Conservation (phyloP, 2,888 invertebrate genomes). For the Sipha maydis region DNA sequence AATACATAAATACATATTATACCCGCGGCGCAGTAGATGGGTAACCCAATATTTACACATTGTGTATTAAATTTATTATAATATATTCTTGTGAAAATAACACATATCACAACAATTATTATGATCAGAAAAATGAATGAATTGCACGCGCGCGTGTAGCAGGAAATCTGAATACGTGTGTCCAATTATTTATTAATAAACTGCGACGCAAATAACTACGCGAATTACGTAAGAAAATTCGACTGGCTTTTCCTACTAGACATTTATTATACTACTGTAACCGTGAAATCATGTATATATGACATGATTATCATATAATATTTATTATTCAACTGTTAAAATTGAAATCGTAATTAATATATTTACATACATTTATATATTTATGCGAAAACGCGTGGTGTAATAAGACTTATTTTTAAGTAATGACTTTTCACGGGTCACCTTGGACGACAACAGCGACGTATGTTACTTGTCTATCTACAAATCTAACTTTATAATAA, state of each 20-base stretch:
- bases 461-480: not conserved
- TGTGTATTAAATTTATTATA: not conserved
- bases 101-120: not conserved
- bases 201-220: not conserved
- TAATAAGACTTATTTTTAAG: not conserved
- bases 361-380: not conserved
- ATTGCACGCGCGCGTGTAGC: not conserved
- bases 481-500: not conserved
- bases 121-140: not conserved
- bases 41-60: not conserved
- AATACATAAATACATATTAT: not conserved
- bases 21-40: not conserved
- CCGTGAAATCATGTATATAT: not conserved
- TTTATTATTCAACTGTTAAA: too few species aligned
- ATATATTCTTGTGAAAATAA: not conserved
- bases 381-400: not conserved
- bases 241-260: not conserved
- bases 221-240: not conserved
- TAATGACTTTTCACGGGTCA: slow-evolving; percentile 7
- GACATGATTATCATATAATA: not conserved
- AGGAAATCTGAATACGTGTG: not conserved
- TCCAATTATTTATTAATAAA: not conserved
- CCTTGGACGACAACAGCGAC: not conserved
- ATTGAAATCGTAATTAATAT: not conserved
- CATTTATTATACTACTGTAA: not conserved